These are phyloP conservation scores for Rhinophrynus dorsalis DNA, from an alignment of 2,797 vertebrate genomes.

Conservation along the genomic window DNA sequence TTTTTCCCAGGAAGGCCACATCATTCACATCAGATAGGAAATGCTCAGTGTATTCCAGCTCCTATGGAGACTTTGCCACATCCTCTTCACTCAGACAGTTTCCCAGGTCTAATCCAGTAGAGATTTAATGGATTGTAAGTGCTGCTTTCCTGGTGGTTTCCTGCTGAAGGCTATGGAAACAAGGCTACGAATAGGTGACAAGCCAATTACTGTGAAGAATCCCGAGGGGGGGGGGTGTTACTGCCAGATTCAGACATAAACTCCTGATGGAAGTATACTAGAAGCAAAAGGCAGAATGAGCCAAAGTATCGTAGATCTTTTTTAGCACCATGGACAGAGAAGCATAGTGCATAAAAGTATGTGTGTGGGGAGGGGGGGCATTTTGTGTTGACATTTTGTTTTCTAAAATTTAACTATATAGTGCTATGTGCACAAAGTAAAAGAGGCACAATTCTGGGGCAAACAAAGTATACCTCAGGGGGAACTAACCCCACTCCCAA, in stretches of 20 bases:
- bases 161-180: constrained; percentile 8
- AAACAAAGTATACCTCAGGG: no score
- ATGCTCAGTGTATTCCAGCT: background rate
- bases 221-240: no score
- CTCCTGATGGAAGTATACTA: background rate
- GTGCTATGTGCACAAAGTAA: no score
- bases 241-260: background rate
- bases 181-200: constrained; percentile 1
- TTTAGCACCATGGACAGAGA: no score
- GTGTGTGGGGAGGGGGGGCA: no score
- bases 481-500: no score
- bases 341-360: no score
- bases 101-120: background rate
- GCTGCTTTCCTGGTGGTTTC: background rate
- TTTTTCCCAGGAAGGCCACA: constrained; percentile 4
- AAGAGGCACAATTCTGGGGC: no score
- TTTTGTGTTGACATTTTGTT: no score
- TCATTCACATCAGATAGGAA: background rate
- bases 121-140: background rate
- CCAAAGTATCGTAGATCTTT: no score
- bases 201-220: background rate
- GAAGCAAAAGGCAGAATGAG: constrained; percentile 8
- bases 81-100: background rate
- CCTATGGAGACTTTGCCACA: background rate
- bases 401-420: no score